Evolutionary conservation across 1,140 invertebrate species (phyloP), one percentile per base, ranked within the genome.

Genomic region (Camponotus vicinus): DNA sequence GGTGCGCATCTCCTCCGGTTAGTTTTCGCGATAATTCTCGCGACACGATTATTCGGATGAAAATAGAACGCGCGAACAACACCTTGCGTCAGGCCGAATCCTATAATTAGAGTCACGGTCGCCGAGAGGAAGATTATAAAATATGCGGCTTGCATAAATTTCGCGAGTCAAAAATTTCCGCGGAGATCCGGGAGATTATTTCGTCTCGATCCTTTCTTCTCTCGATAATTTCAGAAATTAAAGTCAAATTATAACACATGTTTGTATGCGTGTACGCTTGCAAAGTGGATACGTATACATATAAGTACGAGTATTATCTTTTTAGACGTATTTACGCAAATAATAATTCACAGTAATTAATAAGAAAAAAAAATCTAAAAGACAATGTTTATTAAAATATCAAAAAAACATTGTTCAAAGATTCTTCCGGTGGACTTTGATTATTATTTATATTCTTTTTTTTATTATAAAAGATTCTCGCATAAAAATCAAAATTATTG

Each of bases 121-220:
- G 64, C 15, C n/a, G n/a, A 40, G 32, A 69, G 63, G 77, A 79
- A 79, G 34, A 69, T 79, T 79, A 34, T 79, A 55, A 79, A 69
- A 55, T 40, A 59, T 49, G 11, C 18, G 18, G 34, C 66, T 59
- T 15, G 77, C 64, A 42, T 70, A 32, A 34, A 61, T 40, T 34
- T 45, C 27, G 63, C 49, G 32, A 64, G 13, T 52, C 32, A 18
- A 49, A 49, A 63, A 15, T 63, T 13, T 63, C 13, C 27, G 11
- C 9, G 40, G 5, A 42, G 37, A 63, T 66, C 18, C 76, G 63
- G 32, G 37, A 21, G n/a, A 69, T 79, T 18, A 27, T 79, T 49
- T 21, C n/a, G 21, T 73, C 37, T 42, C 37, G n/a, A 11, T 37
- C 32, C 11, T 61, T 15, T 11, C 27, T 55, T 40, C n/a, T 18